A percentile compares a stretch with the other conserved stretches of the same genome.
Evolutionary conservation across 1,140 invertebrate genomes (phyloP).

Genomic region (Zaprionus gabonicus): DNA sequence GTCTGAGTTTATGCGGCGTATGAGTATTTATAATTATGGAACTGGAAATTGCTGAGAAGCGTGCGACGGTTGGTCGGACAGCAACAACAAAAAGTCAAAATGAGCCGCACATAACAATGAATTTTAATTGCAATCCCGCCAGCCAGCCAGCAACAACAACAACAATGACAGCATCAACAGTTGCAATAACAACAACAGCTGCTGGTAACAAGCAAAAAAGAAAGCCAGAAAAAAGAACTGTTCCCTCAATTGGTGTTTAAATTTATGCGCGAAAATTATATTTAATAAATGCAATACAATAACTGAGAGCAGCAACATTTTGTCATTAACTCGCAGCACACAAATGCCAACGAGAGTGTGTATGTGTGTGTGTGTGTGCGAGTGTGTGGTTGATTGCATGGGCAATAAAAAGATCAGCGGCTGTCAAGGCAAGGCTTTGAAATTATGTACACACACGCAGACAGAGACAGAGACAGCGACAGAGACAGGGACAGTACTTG

Average conservation of each 20-base stretch:
- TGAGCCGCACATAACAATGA: slow-evolving; percentile 76
- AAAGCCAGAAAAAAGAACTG: slow-evolving; percentile 25
- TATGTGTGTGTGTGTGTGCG: slow-evolving; percentile 9
- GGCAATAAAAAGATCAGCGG: slow-evolving; percentile 74
- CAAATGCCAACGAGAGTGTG: slow-evolving; percentile 36
- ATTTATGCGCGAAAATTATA: slow-evolving; percentile 75
- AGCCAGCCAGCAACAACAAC: slow-evolving; percentile 10
- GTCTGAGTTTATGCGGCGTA: slow-evolving; percentile 21
- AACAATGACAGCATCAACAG: slow-evolving; percentile 8
- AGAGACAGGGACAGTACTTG: slow-evolving; percentile 1
- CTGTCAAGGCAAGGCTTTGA: slow-evolving; percentile 46
- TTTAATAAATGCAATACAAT: slow-evolving; percentile 80
- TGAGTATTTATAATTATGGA: slow-evolving; percentile 71
- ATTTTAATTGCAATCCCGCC: slow-evolving; percentile 72
- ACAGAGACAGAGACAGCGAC: slow-evolving; percentile 8
- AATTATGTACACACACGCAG: slow-evolving; percentile 14
- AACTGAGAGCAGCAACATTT: slow-evolving; percentile 61
- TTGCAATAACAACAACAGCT: slow-evolving; percentile 7
- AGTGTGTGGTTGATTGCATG: slow-evolving; percentile 28
- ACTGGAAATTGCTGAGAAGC: slow-evolving; percentile 61
- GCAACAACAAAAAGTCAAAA: slow-evolving; percentile 63
- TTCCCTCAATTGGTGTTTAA: slow-evolving; percentile 47
- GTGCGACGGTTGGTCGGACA: slow-evolving; percentile 9
- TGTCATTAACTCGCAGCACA: slow-evolving; percentile 65
- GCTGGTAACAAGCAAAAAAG: not conserved